Conservation (phyloP, 2,888 invertebrate species). For the Syrista parreyssii region DNA sequence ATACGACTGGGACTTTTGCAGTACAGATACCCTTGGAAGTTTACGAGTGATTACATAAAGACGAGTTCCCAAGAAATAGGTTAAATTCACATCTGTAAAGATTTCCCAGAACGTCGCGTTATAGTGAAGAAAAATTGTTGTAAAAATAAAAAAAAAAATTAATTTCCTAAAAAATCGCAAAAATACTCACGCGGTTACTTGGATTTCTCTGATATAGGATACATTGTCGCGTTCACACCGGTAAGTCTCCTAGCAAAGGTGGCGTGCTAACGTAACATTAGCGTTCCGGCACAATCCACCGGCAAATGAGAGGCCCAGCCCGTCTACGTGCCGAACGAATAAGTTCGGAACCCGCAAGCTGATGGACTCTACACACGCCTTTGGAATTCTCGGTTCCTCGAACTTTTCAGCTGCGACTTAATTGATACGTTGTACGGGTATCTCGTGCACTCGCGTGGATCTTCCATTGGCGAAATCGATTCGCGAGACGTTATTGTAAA, state of each 20-base stretch:
- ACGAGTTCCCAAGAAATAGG: not conserved
- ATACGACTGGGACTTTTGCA: not conserved
- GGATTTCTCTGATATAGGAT: not conserved
- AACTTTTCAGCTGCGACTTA: conserved; percentile 44
- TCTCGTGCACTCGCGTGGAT: not conserved
- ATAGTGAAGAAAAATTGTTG: no score
- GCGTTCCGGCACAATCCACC: conserved; percentile 58
- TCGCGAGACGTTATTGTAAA: not conserved
- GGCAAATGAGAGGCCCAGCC: conserved; percentile 59
- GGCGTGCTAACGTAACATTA: conserved; percentile 56
- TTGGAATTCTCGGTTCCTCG: conserved; percentile 58
- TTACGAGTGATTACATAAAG: not conserved
- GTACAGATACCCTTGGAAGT: not conserved
- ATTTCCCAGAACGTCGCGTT: no score
- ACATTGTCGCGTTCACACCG: conserved; percentile 53
- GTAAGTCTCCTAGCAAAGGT: conserved; percentile 47
- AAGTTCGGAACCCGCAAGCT: conserved; percentile 47
- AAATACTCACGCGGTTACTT: not conserved
- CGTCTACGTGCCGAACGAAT: conserved; percentile 40
- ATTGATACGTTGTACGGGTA: not conserved
- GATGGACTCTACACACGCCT: conserved; percentile 51
- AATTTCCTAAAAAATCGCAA: not conserved
- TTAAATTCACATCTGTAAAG: not conserved
- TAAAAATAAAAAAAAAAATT: no score
- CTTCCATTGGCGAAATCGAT: not conserved